These are phyloP conservation scores for Litocranius walleri DNA, from an alignment of 2,113 vertebrate species.

Conservation along the genomic window DNA sequence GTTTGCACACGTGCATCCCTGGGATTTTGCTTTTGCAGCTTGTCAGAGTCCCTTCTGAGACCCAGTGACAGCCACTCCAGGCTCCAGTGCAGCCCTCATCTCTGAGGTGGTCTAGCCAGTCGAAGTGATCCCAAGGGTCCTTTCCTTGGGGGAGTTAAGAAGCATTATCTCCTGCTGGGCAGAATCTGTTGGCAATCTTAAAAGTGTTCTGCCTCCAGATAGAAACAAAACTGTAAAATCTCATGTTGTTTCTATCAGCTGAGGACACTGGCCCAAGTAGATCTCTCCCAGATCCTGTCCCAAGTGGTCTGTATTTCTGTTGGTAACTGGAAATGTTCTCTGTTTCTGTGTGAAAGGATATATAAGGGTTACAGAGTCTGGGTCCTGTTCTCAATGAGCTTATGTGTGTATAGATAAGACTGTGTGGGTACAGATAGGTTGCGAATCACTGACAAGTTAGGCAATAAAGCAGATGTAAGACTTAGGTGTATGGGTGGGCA, in stretches of 20 bases:
- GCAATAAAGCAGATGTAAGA: neutral
- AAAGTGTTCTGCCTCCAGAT: neutral
- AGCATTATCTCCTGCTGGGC: neutral
- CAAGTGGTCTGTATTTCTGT: neutral
- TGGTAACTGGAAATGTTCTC: neutral
- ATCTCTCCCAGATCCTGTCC: neutral
- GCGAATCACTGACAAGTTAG: neutral
- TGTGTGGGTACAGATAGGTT: neutral
- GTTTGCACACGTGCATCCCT: rapidly evolving
- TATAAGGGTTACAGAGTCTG: neutral
- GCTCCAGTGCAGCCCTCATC: neutral
- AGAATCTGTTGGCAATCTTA: neutral
- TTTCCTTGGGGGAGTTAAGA: neutral
- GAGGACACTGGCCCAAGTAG: neutral
- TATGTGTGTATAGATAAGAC: neutral
- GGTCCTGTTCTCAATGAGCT: neutral
- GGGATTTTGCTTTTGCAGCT: neutral
- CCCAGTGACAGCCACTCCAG: neutral
- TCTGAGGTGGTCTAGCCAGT: neutral
- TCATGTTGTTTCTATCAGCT: neutral
- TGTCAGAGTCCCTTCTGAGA: neutral
- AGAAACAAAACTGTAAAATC: neutral
- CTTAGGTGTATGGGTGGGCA: neutral
- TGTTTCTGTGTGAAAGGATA: neutral
- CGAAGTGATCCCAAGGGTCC: neutral